Evolutionary conservation across 53 echinoderm and acorn worm genomes (phyloP).

Genomic region (Holothuria scabra): DNA sequence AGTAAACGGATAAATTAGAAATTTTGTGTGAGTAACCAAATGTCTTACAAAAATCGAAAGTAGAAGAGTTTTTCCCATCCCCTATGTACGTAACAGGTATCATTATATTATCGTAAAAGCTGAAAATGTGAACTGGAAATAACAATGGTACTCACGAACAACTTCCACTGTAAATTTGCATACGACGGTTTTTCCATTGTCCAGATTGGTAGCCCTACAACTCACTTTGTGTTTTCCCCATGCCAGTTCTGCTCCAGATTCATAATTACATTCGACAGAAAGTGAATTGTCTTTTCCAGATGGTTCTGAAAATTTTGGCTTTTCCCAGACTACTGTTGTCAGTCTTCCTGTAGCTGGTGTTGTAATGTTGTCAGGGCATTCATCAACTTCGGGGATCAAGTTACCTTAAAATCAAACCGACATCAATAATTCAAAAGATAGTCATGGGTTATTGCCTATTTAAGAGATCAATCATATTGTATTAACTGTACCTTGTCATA

Average conservation of each 20-base stretch:
- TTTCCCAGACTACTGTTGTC: slow-evolving; percentile 48
- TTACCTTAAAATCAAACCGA: slow-evolving; percentile 43
- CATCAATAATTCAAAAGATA: too few relatives aligned
- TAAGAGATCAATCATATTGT: too few relatives aligned
- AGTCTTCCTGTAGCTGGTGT: slow-evolving; percentile 36
- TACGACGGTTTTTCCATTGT: slow-evolving; percentile 61
- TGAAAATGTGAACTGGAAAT: too few relatives aligned
- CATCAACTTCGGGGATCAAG: slow-evolving; percentile 62
- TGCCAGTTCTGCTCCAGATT: neutral
- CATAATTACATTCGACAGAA: slow-evolving; percentile 55
- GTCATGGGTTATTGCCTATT: too few relatives aligned
- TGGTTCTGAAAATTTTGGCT: slow-evolving; percentile 66
- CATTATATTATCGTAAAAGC: too few relatives aligned
- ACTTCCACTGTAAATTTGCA: slow-evolving; percentile 69
- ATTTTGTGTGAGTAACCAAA: too few relatives aligned
- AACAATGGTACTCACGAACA: slow-evolving; percentile 59
- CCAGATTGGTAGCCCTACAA: slow-evolving; percentile 62
- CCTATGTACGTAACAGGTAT: too few relatives aligned
- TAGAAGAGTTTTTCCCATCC: too few relatives aligned
- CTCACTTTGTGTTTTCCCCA: slow-evolving; percentile 67
- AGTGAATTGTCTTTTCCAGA: slow-evolving; percentile 51
- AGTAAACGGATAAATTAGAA: too few relatives aligned
- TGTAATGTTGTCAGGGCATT: slow-evolving; percentile 51
- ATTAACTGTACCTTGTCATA: too few relatives aligned
- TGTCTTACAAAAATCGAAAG: too few relatives aligned